These are phyloP conservation scores for Phasia obesa DNA, from an alignment of 2,888 invertebrate genomes.

Conservation along the genomic window DNA sequence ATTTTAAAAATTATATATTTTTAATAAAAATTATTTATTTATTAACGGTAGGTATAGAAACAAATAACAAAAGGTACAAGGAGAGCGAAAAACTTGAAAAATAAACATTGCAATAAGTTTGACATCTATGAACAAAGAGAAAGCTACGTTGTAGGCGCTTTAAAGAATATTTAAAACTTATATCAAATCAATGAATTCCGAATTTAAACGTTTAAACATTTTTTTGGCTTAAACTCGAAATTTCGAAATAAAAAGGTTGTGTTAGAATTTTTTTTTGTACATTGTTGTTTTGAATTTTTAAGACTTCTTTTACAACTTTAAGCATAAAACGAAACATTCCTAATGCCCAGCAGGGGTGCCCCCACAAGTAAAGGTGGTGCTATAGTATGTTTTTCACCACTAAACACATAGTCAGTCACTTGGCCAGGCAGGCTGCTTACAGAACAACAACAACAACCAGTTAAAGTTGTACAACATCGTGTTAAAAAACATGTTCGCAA, in stretches of 20 bases:
- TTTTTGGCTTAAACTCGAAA: constrained; percentile 3
- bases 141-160: no score
- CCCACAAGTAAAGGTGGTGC: constrained; percentile 47
- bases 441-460: constrained; percentile 53
- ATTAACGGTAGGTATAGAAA: no score
- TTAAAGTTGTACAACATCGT: constrained; percentile 79
- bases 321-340: constrained; percentile 61
- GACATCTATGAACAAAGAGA: no score
- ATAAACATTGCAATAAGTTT: no score
- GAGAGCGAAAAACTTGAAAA: no score
- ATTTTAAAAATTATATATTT: neutral
- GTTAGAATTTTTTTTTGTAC: constrained; percentile 40
- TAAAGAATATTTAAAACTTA: no score
- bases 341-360: constrained; percentile 66
- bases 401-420: constrained; percentile 12
- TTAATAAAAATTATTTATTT: no score
- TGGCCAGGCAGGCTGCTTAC: constrained; percentile 12
- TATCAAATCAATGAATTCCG: no score
- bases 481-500: constrained; percentile 82
- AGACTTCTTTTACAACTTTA: constrained; percentile 40
- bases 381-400: constrained; percentile 33
- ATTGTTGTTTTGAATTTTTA: constrained; percentile 31
- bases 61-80: no score
- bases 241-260: constrained; percentile 23
- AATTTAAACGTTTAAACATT: no score